phyloP scores from a whole-genome alignment of 2,888 invertebrate species.

The Rosalia funebris region DNA sequence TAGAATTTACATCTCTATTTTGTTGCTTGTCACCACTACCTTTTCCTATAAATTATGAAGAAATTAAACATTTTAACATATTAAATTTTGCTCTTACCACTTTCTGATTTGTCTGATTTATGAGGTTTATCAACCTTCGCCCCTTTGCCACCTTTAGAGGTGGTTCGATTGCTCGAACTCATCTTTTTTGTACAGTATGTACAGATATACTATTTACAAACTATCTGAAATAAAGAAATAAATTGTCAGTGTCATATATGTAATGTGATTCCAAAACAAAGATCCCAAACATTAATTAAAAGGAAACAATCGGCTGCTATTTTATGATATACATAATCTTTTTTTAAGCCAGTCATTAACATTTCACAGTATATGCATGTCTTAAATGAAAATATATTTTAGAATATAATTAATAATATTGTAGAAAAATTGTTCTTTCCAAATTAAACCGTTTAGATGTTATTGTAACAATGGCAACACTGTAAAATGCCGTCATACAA shows the following conservation, averaged over 20 bases:
- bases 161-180: constrained; percentile 77
- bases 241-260: constrained; percentile 37
- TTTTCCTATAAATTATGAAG: constrained; percentile 50
- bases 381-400: no score
- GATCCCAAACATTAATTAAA: no score
- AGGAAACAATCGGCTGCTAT: no score
- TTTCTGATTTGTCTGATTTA: constrained; percentile 61
- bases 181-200: constrained; percentile 79
- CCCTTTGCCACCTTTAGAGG: constrained; percentile 71
- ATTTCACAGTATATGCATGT: no score
- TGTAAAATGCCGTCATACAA: constrained; percentile 39
- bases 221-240: constrained; percentile 67
- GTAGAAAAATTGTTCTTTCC: neutral
- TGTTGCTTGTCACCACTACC: constrained; percentile 57
- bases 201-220: constrained; percentile 83
- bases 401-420: no score
- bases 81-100: constrained; percentile 50
- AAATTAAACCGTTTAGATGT: constrained; percentile 22
- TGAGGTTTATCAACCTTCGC: constrained; percentile 61
- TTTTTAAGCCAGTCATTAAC: no score
- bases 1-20: constrained; percentile 55
- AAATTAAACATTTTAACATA: neutral
- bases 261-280: neutral
- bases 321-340: no score
- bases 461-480: constrained; percentile 50